A percentile compares a stretch with the other conserved stretches of the same genome.
phyloP scores from a whole-genome alignment of 2,797 vertebrate genomes.

The Dicrostonyx torquatus region DNA sequence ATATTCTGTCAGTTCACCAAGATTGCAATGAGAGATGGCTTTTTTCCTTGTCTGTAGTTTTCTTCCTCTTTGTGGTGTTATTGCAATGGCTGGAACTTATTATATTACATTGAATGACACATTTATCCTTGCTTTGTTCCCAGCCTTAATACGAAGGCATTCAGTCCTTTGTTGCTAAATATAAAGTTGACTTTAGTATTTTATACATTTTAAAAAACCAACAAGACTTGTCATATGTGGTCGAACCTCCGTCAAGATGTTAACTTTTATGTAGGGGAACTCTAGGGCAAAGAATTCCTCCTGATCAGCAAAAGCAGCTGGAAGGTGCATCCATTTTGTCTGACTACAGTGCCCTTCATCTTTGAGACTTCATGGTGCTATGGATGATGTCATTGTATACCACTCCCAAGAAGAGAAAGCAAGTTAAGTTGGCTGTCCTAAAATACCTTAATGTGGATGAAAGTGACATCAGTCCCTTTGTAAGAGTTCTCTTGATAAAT shows the following conservation, averaged over 20 bases:
- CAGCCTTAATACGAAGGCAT: not conserved
- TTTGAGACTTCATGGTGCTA: not conserved
- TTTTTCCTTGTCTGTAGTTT: not conserved
- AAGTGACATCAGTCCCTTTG: not conserved
- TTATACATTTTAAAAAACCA: not conserved
- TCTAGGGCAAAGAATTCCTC: not conserved
- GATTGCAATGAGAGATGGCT: not conserved
- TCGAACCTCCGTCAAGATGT: not conserved
- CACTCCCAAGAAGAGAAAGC: not conserved
- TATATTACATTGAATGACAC: not conserved
- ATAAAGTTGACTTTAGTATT: not conserved
- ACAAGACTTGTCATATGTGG: not conserved
- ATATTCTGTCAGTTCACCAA: not conserved
- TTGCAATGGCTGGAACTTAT: not conserved
- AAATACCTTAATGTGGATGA: not conserved
- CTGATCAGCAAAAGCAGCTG: not conserved
- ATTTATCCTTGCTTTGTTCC: not conserved
- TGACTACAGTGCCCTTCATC: not conserved
- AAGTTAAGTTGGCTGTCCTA: not conserved
- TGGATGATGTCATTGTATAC: not conserved
- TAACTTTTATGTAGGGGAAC: not conserved
- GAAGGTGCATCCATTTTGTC: not conserved
- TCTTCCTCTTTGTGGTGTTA: not conserved
- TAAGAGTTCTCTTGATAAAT: not conserved
- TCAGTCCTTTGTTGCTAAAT: not conserved